These are phyloP conservation scores for Xenentodon cancila DNA, from an alignment of 2,797 vertebrate species.

Conservation along the genomic window DNA sequence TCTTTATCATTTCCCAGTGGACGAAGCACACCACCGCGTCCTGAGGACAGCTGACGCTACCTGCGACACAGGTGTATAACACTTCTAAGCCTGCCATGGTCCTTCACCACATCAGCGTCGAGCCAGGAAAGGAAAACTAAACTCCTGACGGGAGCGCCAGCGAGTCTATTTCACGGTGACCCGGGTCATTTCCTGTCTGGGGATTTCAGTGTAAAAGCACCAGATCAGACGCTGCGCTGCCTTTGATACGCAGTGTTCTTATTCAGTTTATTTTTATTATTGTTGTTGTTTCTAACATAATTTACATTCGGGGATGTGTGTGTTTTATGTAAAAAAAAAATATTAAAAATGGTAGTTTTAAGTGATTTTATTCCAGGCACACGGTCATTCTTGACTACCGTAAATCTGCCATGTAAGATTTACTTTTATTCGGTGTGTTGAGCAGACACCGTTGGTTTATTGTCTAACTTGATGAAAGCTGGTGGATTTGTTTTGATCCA, in stretches of 20 bases:
- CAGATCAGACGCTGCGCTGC: no score
- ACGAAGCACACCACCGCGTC: conserved; percentile 81
- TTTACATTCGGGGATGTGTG: no score
- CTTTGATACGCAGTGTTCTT: no score
- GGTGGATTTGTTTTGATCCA: conserved; percentile 52
- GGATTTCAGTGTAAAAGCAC: conserved; percentile 49
- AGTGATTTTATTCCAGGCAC: no score
- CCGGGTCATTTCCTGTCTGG: background rate
- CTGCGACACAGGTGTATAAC: conserved; percentile 63
- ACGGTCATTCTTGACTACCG: no score
- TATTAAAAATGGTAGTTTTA: no score
- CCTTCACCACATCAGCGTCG: background rate
- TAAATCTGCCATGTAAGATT: no score
- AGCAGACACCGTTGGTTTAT: background rate
- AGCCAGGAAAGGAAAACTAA: conserved; percentile 47
- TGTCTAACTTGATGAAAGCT: conserved; percentile 17
- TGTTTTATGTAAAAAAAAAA: no score
- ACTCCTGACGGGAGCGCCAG: background rate
- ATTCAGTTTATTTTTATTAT: no score
- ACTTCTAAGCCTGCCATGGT: conserved; percentile 83
- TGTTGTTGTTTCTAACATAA: no score
- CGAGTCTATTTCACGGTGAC: background rate
- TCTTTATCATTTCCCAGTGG: conserved; percentile 83
- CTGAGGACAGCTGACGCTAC: conserved; percentile 65
- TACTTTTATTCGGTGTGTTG: no score